Evolutionary conservation across 2,113 vertebrate genomes (phyloP).

Genomic region (Callipepla californica): DNA sequence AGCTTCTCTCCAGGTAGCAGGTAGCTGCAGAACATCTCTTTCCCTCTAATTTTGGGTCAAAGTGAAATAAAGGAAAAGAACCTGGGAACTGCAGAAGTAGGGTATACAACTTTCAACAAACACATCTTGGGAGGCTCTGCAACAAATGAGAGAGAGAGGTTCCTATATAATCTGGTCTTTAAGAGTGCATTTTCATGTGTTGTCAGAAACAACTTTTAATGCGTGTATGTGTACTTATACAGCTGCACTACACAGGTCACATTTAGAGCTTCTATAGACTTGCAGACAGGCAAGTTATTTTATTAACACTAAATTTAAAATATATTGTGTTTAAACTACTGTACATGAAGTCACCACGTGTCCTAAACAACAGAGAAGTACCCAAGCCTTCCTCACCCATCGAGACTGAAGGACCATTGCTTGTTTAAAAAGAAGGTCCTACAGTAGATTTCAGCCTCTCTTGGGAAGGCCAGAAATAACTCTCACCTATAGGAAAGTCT

Average conservation of each 20-base stretch:
- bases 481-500: slow-evolving; percentile 18
- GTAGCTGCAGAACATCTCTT: neutral
- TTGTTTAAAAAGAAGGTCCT: neutral
- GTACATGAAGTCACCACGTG: rapidly evolving
- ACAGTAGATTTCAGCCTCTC: neutral
- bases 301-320: neutral
- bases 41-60: neutral
- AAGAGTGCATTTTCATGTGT: neutral
- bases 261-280: neutral
- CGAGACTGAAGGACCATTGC: neutral
- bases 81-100: neutral
- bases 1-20: neutral
- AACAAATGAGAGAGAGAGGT: neutral
- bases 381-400: neutral
- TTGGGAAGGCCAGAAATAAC: neutral
- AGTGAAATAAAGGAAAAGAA: neutral
- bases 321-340: neutral
- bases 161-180: neutral
- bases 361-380: neutral
- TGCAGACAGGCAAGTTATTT: neutral
- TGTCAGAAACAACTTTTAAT: neutral
- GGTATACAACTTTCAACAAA: neutral
- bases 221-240: neutral
- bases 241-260: neutral
- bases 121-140: neutral